Base-by-base conservation (phyloP, 2,797 vertebrate species). In the Sebastes taczanowskii region DNA sequence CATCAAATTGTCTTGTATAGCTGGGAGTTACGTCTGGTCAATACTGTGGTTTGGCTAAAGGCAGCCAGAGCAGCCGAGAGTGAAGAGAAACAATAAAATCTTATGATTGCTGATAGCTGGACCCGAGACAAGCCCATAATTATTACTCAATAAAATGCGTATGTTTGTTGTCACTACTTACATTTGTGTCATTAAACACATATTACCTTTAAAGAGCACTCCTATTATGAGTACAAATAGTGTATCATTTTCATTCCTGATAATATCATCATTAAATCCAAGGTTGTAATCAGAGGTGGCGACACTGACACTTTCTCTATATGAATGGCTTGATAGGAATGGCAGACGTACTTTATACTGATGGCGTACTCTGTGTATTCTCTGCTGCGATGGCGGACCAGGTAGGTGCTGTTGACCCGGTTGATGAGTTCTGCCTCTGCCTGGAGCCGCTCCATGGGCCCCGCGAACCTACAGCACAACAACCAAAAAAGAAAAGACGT, bases 291-390 rank as follows among this genome's bases (percentile, higher is more conserved):
- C 5, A 13, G 70, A 42, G 42, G 13, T 38, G 22, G 60, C 2
- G 2, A 67, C 18, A 34, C 32, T 5, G 53, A 25, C 16, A 10
- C 13, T 23, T 1, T 59, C 72, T 42, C 8, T 20, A 23, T 22
- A 6, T 55, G 35, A 32, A 22, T 8, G 63, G 16, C 23, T 4
- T 4, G 38, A 38, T 8, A 8, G 38, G 14, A 38, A 25, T 10
- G 29, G 52, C 0, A 13, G 68, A 97, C 98, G 97, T 95, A 99
- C 99, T 99, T 99, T 91, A 99, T 98, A 91, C 99, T 99, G 93
- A 99, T 97, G 81, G 99, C 99, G 55, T 99, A 99, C 91, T 99
- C 98, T 23, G 97, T 97, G 68, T 91, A 97, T 90, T 99, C 98
- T 90, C 97, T 97, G 87, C 96, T 98, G 91, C 99, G 96, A 90